Conservation (phyloP, 2,888 invertebrate species). For the Horisme vitalbata region DNA sequence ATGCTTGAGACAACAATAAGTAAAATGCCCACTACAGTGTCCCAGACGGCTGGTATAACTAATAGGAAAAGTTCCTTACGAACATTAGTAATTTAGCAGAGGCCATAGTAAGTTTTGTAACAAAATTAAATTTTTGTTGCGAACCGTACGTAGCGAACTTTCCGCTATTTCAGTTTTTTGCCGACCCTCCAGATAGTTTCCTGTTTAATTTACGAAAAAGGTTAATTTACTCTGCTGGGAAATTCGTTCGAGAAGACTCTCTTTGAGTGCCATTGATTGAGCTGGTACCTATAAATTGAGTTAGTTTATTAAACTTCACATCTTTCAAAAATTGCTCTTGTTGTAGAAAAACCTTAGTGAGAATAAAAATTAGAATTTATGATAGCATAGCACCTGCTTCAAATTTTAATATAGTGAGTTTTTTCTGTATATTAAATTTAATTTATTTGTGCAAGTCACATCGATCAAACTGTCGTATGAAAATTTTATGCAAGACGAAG, state of each 20-base stretch:
- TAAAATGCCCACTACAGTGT: too few species aligned
- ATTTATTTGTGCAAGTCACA: too few species aligned
- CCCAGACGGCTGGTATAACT: conserved; percentile 37
- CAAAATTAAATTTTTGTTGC: conserved; percentile 65
- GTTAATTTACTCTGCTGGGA: conserved; percentile 9
- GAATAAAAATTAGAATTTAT: too few species aligned
- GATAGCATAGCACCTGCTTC: too few species aligned
- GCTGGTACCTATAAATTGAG: neutral
- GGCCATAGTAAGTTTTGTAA: conserved; percentile 59
- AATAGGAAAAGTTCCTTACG: conserved; percentile 63
- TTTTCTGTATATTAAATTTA: too few species aligned
- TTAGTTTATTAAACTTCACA: neutral
- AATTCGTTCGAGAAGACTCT: neutral
- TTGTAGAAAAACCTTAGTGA: too few species aligned
- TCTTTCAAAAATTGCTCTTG: too few species aligned
- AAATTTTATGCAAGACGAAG: too few species aligned
- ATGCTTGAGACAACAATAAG: too few species aligned
- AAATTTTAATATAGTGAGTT: too few species aligned
- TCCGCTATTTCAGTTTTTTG: conserved; percentile 34
- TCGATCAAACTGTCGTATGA: too few species aligned
- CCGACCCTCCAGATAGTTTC: conserved; percentile 20
- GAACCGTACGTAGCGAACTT: conserved; percentile 37
- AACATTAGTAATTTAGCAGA: conserved; percentile 66
- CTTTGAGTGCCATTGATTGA: neutral
- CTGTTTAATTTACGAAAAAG: conserved; percentile 17